These are phyloP conservation scores for Mormyrops boulengeri DNA, from an alignment of 2,797 vertebrate species.

Conservation along the genomic window DNA sequence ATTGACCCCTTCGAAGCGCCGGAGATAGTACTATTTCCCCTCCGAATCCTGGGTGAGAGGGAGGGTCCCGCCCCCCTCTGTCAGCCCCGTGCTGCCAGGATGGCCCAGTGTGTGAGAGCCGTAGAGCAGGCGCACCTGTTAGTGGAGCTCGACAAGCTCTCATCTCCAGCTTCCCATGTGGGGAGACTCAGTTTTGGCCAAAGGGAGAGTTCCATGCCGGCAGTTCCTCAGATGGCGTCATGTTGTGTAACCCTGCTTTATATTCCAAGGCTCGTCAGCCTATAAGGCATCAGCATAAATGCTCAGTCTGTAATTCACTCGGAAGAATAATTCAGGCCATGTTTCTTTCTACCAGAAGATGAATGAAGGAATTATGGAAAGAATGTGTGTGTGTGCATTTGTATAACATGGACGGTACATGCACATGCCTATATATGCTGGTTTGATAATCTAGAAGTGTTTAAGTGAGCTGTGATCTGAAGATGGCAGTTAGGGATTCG, in stretches of 20 bases:
- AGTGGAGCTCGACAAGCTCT: neutral
- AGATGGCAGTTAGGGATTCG: neutral
- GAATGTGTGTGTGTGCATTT: neutral
- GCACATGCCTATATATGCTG: neutral
- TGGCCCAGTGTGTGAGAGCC: neutral
- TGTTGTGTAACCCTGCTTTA: neutral
- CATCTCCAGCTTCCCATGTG: neutral
- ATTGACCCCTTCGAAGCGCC: conserved; percentile 45
- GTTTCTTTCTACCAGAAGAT: neutral
- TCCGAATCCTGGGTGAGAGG: neutral
- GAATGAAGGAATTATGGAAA: neutral
- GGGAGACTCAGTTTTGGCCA: neutral
- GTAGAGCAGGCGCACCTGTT: neutral
- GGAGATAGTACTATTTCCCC: conserved; percentile 44
- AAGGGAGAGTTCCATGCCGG: neutral
- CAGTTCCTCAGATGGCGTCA: neutral
- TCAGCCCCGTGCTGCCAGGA: neutral
- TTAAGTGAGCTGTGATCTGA: neutral
- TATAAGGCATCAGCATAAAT: neutral
- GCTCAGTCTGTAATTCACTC: neutral
- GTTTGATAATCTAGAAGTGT: neutral
- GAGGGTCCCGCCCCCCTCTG: neutral
- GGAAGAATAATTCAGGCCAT: neutral
- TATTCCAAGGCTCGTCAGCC: neutral
- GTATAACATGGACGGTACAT: neutral